A percentile compares a stretch with the other conserved stretches of the same genome.
Evolutionary conservation across 2,113 vertebrate species (phyloP).

Genomic region (Synodontis membranacea): DNA sequence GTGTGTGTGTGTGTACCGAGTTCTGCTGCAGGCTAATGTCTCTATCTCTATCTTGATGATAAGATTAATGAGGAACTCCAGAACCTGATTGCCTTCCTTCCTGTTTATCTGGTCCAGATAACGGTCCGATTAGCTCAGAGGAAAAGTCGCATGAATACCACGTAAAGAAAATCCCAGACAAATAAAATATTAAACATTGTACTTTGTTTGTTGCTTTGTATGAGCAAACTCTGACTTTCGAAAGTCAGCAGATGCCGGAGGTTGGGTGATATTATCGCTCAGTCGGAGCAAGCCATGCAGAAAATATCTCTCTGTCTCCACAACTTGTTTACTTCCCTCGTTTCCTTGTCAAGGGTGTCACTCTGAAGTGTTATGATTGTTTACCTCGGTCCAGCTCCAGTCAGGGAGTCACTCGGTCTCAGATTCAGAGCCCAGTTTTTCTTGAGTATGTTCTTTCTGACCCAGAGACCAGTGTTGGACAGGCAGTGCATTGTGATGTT

Average conservation of each 20-base stretch:
- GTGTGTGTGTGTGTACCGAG: neutral
- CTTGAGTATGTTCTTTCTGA: slow-evolving; percentile 3
- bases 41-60: slow-evolving; percentile 40
- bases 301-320: slow-evolving; percentile 2
- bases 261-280: neutral
- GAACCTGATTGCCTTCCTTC: slow-evolving; percentile 52
- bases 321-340: slow-evolving; percentile 41
- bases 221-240: neutral
- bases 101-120: slow-evolving; percentile 56
- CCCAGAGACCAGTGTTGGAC: slow-evolving; percentile 8
- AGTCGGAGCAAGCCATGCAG: neutral
- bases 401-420: slow-evolving; percentile 20
- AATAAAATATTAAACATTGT: neutral
- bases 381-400: slow-evolving; percentile 32
- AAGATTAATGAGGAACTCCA: slow-evolving; percentile 48
- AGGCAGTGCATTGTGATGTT: slow-evolving; percentile 1
- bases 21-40: slow-evolving; percentile 19
- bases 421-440: neutral
- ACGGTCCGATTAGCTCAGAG: slow-evolving; percentile 30
- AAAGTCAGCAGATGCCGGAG: neutral
- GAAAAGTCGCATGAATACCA: neutral
- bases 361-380: slow-evolving; percentile 36
- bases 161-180: neutral
- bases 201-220: neutral
- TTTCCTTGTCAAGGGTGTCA: slow-evolving; percentile 43